Percentiles rank a stretch among this genome's conserved stretches.
Evolutionary conservation across 2,797 vertebrate species (phyloP).

Genomic region (Ceryle rudis): DNA sequence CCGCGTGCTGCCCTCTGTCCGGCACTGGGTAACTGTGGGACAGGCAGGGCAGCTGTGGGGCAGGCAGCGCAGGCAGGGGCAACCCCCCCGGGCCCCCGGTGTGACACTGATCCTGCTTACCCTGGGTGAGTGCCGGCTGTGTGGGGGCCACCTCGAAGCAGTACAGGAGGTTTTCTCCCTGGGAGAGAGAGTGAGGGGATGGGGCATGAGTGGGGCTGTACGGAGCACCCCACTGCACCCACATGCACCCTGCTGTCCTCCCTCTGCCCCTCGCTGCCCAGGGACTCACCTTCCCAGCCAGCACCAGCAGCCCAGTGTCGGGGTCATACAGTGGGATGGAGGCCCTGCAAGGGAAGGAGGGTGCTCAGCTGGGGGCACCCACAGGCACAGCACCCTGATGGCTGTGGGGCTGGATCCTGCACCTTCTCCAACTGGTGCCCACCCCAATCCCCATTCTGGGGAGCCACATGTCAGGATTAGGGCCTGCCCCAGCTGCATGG

Average conservation of each 20-base stretch:
- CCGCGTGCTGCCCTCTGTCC: conserved; percentile 82
- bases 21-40: conserved; percentile 87
- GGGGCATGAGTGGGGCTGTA: not conserved
- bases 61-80: not conserved
- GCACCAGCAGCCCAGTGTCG: conserved; percentile 88
- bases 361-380: not conserved
- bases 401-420: not conserved
- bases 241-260: not conserved
- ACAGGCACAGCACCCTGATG: accelerated
- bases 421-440: not conserved
- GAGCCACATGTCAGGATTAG: not conserved
- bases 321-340: conserved; percentile 88
- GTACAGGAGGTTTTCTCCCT: conserved; percentile 89
- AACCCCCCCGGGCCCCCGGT: accelerated
- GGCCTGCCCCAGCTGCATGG: accelerated
- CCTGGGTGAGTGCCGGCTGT: conserved; percentile 85
- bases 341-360: conserved; percentile 73
- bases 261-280: too few relatives aligned
- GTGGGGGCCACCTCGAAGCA: conserved; percentile 86
- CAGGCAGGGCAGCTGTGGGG: accelerated
- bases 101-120: conserved; percentile 66
- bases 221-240: not conserved
- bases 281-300: conserved; percentile 86
- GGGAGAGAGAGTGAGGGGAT: not conserved
- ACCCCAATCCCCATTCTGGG: accelerated